Evolutionary conservation across 2,797 vertebrate species (phyloP).

Genomic region (Hydrophis major): DNA sequence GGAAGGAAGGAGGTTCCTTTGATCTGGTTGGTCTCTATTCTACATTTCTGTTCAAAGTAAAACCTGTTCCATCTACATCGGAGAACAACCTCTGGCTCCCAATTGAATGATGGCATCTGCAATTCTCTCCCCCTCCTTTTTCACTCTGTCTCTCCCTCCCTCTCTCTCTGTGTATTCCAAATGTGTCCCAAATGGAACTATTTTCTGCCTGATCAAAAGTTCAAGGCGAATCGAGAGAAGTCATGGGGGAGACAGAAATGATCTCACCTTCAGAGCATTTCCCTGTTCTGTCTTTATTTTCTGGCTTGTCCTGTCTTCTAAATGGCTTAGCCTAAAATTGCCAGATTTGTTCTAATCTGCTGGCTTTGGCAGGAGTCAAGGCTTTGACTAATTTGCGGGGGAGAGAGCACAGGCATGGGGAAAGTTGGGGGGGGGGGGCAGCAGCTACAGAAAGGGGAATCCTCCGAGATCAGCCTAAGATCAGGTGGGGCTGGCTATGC

Average conservation of each 20-base stretch:
- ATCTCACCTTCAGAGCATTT: constrained; percentile 18
- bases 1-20: not conserved
- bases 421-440: not conserved
- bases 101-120: not conserved
- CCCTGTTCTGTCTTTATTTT: constrained; percentile 17
- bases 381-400: constrained; percentile 4
- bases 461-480: not conserved
- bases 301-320: constrained; percentile 3
- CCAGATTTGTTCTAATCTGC: not conserved
- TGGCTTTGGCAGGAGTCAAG: constrained; percentile 3
- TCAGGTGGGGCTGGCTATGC: not conserved
- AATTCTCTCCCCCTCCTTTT: not conserved
- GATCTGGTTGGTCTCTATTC: not conserved
- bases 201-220: not conserved
- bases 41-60: not conserved
- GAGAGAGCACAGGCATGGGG: not conserved
- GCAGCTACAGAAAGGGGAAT: not conserved
- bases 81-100: not conserved
- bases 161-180: not conserved
- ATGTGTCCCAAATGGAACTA: constrained; percentile 27
- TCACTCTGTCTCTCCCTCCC: not conserved
- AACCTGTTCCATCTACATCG: not conserved
- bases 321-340: not conserved
- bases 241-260: not conserved
- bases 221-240: constrained; percentile 17